Base-by-base conservation (phyloP, 1,140 invertebrate genomes). In the Dendrolimus punctatus region DNA sequence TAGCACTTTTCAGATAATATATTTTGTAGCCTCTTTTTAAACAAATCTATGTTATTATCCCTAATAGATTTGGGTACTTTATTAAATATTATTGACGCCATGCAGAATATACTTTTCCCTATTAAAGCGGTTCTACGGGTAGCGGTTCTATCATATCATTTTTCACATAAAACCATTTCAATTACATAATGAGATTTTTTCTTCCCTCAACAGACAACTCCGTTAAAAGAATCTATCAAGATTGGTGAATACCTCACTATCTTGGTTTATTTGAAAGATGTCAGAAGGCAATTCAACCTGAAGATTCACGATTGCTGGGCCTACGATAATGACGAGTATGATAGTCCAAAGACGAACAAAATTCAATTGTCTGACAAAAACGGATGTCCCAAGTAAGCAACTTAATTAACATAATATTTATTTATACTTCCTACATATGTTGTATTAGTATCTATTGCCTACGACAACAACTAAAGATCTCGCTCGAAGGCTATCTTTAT, bases 241-340 rank as follows among this genome's bases (percentile, higher is more conserved):
- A 92, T 94, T 51, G 93, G 93, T 2, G 91, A 93, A 54, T 89
- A 92, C 46, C 76, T 94, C 7, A 92, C 91, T 0, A 88, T 94
- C 40, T 77, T 93, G 8, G 90, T 94, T 8, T 93, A 92, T 71
- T 80, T 93, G 7, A 91, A 91, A 66, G 92, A 93, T 72, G 76
- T 87, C 2, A 87, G 90, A 45, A 89, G 89, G 43, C 80, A 89
- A 39, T 93, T 91, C 68, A 93, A 93, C 66, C 79, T 94, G 4
- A 88, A 90, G 57, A 91, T 94, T 8, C 88, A 91, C 53, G 92
- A 93, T 68, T 94, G 93, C 66, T 93, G 90, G 89, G 93, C 93
- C 3, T 93, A 92, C 58, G 92, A 93, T 64, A 87, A 80, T 51
- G 91, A 91, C 50, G 85, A 91, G 44, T 92, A 92, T 66, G 88